phyloP scores from a whole-genome alignment of 2,888 invertebrate species.

The Agrotis puta region DNA sequence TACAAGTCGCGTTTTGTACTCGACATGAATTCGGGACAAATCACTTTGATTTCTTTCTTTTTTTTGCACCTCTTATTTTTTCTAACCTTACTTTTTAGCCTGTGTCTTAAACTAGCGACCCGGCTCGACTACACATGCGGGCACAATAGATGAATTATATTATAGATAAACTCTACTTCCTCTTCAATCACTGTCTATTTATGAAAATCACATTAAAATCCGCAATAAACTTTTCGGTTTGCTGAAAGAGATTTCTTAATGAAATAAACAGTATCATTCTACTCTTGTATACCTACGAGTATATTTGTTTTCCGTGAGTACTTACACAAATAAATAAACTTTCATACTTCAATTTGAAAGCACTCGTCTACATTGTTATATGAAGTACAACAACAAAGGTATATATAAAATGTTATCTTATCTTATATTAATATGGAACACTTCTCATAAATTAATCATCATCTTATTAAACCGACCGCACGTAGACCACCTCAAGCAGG shows the following conservation, averaged over 20 bases:
- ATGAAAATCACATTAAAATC: too few species aligned
- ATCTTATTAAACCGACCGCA: constrained; percentile 3
- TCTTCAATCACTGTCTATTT: too few species aligned
- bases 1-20: constrained; percentile 42
- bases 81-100: neutral
- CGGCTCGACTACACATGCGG: too few species aligned
- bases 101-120: neutral
- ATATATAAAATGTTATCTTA: constrained; percentile 22
- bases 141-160: too few species aligned
- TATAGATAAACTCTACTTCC: too few species aligned
- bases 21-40: constrained; percentile 42
- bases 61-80: neutral
- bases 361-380: neutral
- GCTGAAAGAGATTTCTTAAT: too few species aligned
- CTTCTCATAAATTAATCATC: constrained; percentile 1
- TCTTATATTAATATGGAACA: neutral
- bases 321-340: too few species aligned
- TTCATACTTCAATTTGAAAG: neutral
- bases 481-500: neutral
- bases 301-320: too few species aligned
- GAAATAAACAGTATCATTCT: too few species aligned
- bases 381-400: neutral
- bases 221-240: too few species aligned
- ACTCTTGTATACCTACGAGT: too few species aligned
- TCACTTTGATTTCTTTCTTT: constrained; percentile 47